Percentiles rank a stretch among this genome's conserved stretches.
Evolutionary conservation across 2,888 invertebrate genomes (phyloP).

Genomic region (Leptinotarsa rubiginosa): DNA sequence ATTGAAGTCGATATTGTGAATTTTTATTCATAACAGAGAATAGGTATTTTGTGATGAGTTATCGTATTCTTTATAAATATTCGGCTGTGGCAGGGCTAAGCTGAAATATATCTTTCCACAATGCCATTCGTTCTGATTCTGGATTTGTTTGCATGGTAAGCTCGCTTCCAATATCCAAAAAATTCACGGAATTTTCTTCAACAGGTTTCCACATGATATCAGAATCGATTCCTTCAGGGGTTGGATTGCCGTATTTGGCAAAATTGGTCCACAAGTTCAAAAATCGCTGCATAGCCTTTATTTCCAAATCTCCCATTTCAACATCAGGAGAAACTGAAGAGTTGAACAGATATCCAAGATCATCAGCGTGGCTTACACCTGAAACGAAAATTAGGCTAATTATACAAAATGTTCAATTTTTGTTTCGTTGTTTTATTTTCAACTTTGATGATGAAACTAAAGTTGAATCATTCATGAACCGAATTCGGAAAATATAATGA

Average conservation of each 20-base stretch:
- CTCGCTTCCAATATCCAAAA: slow-evolving; percentile 55
- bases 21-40: not conserved
- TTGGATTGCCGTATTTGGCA: slow-evolving; percentile 52
- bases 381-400: not conserved
- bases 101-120: slow-evolving; percentile 50
- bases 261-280: slow-evolving; percentile 57
- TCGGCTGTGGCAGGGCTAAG: not conserved
- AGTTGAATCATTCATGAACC: too few species aligned
- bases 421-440: not conserved
- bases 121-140: slow-evolving; percentile 52
- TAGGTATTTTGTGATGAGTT: not conserved
- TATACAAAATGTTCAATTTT: not conserved
- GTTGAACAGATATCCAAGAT: slow-evolving; percentile 41
- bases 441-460: not conserved
- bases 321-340: not conserved
- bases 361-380: slow-evolving; percentile 42
- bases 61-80: not conserved
- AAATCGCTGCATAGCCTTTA: slow-evolving; percentile 47
- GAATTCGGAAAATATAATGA: too few species aligned
- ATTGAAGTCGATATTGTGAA: too few species aligned
- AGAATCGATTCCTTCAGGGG: slow-evolving; percentile 41
- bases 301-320: slow-evolving; percentile 18
- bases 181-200: slow-evolving; percentile 46
- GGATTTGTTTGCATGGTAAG: slow-evolving; percentile 50
- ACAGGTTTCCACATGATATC: slow-evolving; percentile 53